Percentiles rank a stretch among this genome's conserved stretches.
Evolutionary conservation across 2,113 vertebrate species (phyloP).

Genomic region (Astatoreochromis straeleni): DNA sequence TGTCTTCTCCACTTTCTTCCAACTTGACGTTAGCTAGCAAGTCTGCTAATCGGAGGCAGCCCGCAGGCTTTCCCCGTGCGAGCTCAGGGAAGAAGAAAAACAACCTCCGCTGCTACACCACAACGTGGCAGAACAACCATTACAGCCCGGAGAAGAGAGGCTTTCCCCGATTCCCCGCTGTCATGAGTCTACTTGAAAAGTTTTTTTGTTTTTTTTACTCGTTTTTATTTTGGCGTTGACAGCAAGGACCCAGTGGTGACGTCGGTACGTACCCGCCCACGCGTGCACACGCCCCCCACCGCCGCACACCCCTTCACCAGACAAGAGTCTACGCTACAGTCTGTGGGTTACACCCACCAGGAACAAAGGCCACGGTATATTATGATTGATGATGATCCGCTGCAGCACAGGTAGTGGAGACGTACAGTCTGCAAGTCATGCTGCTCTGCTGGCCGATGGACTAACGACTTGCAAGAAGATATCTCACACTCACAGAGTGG

Average conservation of each 20-base stretch:
- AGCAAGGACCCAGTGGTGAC: constrained; percentile 47
- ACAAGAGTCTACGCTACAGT: constrained; percentile 22
- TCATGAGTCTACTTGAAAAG: constrained; percentile 2
- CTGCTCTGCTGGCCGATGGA: background rate
- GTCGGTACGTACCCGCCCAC: constrained; percentile 36
- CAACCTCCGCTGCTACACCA: background rate
- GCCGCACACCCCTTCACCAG: background rate
- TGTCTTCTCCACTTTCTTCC: constrained; percentile 61
- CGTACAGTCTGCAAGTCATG: background rate
- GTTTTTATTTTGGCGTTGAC: constrained; percentile 68
- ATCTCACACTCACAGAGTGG: background rate
- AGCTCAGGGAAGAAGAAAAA: background rate
- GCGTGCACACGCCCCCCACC: constrained; percentile 40
- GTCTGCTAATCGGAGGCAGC: constrained; percentile 44
- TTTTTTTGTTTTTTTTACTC: constrained; percentile 4
- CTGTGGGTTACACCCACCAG: constrained; percentile 49
- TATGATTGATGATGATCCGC: background rate
- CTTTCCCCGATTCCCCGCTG: background rate
- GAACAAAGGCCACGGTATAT: constrained; percentile 41
- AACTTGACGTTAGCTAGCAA: constrained; percentile 62
- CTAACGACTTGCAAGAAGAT: background rate
- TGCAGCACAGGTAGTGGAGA: background rate
- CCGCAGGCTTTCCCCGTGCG: constrained; percentile 4
- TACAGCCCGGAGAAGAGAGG: background rate
- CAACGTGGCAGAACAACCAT: background rate